A percentile compares a stretch with the other conserved stretches of the same genome.
Evolutionary conservation across 2,113 vertebrate species (phyloP).

Genomic region (Dunckerocampus dactyliophorus): DNA sequence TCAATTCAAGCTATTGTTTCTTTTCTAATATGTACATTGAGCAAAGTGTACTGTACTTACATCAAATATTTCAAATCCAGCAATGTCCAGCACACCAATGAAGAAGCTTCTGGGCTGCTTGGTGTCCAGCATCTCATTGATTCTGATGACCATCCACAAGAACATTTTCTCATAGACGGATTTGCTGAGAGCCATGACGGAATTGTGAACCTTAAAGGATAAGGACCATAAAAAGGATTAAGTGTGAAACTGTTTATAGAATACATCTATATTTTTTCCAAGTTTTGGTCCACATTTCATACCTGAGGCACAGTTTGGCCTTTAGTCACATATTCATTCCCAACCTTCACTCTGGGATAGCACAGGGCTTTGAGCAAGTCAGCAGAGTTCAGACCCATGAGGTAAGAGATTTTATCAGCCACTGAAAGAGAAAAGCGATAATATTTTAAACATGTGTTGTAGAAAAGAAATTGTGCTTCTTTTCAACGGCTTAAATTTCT

Average conservation of each 20-base stretch:
- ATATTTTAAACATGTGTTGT: not conserved
- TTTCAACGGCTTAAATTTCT: not conserved
- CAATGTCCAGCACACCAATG: conserved; percentile 77
- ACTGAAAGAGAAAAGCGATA: conserved; percentile 38
- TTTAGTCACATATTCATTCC: conserved; percentile 76
- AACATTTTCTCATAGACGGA: conserved; percentile 79
- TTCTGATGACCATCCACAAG: conserved; percentile 75
- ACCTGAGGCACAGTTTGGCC: conserved; percentile 74
- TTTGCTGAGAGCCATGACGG: conserved; percentile 66
- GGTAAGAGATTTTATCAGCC: conserved; percentile 76
- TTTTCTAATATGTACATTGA: not conserved
- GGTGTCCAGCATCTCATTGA: conserved; percentile 77
- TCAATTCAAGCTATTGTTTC: not conserved
- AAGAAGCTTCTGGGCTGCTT: conserved; percentile 71
- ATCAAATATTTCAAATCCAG: conserved; percentile 79
- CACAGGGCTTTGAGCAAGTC: conserved; percentile 74
- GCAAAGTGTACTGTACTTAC: conserved; percentile 55
- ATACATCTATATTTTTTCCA: not conserved
- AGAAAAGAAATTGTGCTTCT: not conserved
- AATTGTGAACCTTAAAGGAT: conserved; percentile 53
- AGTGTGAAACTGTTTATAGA: not conserved
- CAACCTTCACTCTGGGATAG: conserved; percentile 75
- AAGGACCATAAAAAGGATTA: not conserved
- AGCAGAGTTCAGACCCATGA: conserved; percentile 76
- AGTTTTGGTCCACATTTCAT: conserved; percentile 1